phyloP scores from a whole-genome alignment of 2,797 vertebrate species.

The Fistularia commersonii region DNA sequence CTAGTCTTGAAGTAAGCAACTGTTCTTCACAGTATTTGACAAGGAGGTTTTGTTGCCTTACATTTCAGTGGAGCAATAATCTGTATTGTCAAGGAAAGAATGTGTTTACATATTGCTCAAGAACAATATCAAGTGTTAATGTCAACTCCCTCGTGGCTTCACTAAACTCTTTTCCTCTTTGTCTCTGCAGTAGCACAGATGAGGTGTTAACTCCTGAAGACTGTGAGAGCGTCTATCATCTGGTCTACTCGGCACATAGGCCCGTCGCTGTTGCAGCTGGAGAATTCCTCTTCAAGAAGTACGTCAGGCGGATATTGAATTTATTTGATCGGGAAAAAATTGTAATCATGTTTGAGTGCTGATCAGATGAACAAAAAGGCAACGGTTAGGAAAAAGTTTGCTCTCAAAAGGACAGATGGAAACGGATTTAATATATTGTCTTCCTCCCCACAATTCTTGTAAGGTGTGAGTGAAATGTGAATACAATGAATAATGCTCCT shows the following conservation, averaged over 20 bases:
- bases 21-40: neutral
- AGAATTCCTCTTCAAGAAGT: constrained; percentile 99
- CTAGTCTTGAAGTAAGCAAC: constrained; percentile 94
- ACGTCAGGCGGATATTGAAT: constrained; percentile 45
- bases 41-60: neutral
- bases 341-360: too few species aligned
- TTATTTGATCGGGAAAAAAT: too few species aligned
- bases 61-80: neutral
- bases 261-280: constrained; percentile 95
- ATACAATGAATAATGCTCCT: neutral
- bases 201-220: constrained; percentile 97
- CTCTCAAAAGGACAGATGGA: too few species aligned
- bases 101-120: neutral
- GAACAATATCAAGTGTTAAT: neutral
- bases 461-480: too few species aligned
- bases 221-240: constrained; percentile 98
- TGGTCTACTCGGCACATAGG: constrained; percentile 97
- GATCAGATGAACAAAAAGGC: too few species aligned
- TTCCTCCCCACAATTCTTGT: too few species aligned
- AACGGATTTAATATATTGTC: too few species aligned
- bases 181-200: constrained; percentile 87
- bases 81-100: neutral
- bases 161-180: constrained; percentile 10
- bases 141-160: neutral
- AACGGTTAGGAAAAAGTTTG: too few species aligned